Conservation (phyloP, 2,888 invertebrate species). For the Glyphotaelius pellucidus region DNA sequence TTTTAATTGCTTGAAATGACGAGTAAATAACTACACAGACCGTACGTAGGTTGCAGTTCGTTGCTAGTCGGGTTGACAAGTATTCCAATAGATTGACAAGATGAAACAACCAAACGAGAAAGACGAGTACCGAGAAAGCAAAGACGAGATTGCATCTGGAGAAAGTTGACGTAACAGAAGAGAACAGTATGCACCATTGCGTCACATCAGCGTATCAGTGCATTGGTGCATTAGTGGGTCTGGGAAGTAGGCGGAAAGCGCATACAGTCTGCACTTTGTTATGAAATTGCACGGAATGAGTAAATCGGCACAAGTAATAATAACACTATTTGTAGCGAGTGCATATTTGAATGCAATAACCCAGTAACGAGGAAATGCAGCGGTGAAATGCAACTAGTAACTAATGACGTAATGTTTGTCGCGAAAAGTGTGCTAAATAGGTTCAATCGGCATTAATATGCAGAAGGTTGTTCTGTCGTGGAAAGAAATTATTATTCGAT, state of each 20-base stretch:
- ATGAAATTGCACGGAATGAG: slow-evolving; percentile 43
- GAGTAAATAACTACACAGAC: no score
- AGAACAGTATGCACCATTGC: slow-evolving; percentile 43
- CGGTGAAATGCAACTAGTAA: slow-evolving; percentile 48
- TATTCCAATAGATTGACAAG: background rate
- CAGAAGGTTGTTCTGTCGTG: background rate
- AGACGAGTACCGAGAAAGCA: slow-evolving; percentile 11
- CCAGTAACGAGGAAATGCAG: slow-evolving; percentile 56
- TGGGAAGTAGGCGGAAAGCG: slow-evolving; percentile 18
- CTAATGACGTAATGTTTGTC: slow-evolving; percentile 49
- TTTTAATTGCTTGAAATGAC: background rate
- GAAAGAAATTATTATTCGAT: background rate
- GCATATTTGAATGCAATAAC: slow-evolving; percentile 56
- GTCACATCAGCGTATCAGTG: slow-evolving; percentile 22
- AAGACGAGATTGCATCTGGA: slow-evolving; percentile 31
- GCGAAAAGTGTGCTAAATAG: slow-evolving; percentile 44
- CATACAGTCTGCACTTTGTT: slow-evolving; percentile 22
- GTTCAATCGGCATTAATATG: background rate
- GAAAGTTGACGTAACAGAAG: slow-evolving; percentile 48
- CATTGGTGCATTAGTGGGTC: slow-evolving; percentile 11
- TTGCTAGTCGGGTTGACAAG: background rate
- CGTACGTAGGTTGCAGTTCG: background rate
- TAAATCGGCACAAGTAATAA: background rate
- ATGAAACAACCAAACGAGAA: slow-evolving; percentile 8
- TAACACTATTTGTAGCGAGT: slow-evolving; percentile 26